Base-by-base conservation (phyloP, 2,113 vertebrate genomes). In the Scortum barcoo region DNA sequence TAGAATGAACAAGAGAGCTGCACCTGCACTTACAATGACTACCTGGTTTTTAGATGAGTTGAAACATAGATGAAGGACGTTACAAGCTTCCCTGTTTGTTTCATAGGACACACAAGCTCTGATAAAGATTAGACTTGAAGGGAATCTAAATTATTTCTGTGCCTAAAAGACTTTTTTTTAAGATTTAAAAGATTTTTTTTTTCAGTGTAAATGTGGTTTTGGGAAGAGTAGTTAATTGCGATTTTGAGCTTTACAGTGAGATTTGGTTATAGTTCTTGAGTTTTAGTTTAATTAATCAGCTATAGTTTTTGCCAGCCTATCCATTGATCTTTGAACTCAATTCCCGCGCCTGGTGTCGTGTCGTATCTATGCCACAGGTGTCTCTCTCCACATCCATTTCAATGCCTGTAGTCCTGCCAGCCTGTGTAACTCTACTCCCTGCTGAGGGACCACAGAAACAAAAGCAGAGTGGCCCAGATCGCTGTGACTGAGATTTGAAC, bases 401-500 rank as follows among this genome's bases (percentile, higher is more conserved):
- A 73, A 7, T 79, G 42, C 0, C 71, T 83, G 76, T 24, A 65
- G 56, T 16, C 14, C 68, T 85, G 90, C 85, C 89, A 93, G 75
- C 60, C 12, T 70, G 68, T 50, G 92, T 89, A 91, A 92, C 90
- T 75, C 57, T 28, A 87, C 63, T 72, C 83, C 61, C 75, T 38
- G 79, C 73, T 42, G 70, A 33, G 81, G 84, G 77, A 65, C 24
- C 36, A 19, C 28, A 24, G 26, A 71, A 33, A 88, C 84, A 89
- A 87, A 86, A 63, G 66, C 76, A 17, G 61, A 60, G 73, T 16
- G 51, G 46, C 65, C 72, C 36, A 58, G 33, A 20, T 30, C 68
- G 65, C 36, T 84, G 50, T 75, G 86, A 83, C 46, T 86, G 83
- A 90, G 83, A 87, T 84, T 80, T 91, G 57, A 88, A 83, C 77